These are phyloP conservation scores for Sciurus niger DNA, from an alignment of 2,113 vertebrate genomes.

Conservation along the genomic window DNA sequence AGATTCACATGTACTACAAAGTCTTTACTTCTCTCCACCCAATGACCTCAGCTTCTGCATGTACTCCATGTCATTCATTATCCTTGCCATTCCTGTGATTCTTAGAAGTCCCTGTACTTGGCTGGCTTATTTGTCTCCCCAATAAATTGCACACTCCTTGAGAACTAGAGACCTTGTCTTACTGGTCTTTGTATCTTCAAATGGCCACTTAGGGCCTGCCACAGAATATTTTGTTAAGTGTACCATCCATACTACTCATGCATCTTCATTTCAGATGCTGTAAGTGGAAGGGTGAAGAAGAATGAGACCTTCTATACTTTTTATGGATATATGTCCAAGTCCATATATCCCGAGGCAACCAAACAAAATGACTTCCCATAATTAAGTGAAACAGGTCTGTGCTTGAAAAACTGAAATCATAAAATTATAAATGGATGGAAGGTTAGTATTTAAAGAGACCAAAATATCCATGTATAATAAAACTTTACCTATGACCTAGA, in stretches of 20 bases:
- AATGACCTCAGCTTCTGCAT: background rate
- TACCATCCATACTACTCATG: background rate
- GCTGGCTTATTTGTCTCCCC: background rate
- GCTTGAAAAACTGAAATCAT: slow-evolving; percentile 57
- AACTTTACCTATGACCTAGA: slow-evolving; percentile 44
- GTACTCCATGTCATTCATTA: background rate
- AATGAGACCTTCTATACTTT: slow-evolving; percentile 24
- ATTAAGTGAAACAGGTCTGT: slow-evolving; percentile 52
- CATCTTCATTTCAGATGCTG: background rate
- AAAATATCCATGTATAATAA: slow-evolving; percentile 55
- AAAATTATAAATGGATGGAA: slow-evolving; percentile 40
- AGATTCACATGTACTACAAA: background rate
- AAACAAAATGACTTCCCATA: background rate
- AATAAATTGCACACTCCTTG: background rate
- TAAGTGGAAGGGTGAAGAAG: background rate
- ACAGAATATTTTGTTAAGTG: background rate
- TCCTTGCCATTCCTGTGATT: background rate
- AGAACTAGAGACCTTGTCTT: background rate
- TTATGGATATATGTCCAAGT: slow-evolving; percentile 34
- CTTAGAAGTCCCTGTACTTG: background rate
- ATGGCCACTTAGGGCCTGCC: background rate
- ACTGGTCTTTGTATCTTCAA: slow-evolving; percentile 5
- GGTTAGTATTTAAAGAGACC: slow-evolving; percentile 59
- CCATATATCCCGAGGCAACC: slow-evolving; percentile 28
- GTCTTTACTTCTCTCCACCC: background rate